These are phyloP conservation scores for Drosophila nasuta DNA, from an alignment of 1,140 invertebrate genomes.

Conservation along the genomic window DNA sequence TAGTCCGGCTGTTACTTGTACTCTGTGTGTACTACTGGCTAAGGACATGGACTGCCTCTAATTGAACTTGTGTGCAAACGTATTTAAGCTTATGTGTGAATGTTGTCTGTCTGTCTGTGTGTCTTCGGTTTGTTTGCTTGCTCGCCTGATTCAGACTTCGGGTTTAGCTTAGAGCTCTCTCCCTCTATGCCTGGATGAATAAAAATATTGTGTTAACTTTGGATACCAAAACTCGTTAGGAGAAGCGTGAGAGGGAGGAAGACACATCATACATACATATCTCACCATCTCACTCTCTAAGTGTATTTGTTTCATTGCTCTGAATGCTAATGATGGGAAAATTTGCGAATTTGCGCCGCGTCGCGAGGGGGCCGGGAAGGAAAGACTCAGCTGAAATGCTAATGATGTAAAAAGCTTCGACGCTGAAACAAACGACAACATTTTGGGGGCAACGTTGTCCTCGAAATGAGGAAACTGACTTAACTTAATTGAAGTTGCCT, in stretches of 20 bases:
- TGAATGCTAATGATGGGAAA: conserved; percentile 84
- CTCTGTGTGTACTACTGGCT: background rate
- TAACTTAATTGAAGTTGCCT: conserved; percentile 83
- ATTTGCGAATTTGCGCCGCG: conserved; percentile 78
- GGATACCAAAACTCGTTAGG: conserved; percentile 46
- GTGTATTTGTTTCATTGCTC: conserved; percentile 83
- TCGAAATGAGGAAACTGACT: conserved; percentile 81
- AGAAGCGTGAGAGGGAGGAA: conserved; percentile 22
- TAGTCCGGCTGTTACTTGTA: background rate
- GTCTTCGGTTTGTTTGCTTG: conserved; percentile 21
- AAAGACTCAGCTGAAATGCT: conserved; percentile 73
- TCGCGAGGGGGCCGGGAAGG: background rate
- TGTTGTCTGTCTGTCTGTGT: conserved; percentile 52
- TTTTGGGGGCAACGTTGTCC: conserved; percentile 52
- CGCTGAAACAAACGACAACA: conserved; percentile 82
- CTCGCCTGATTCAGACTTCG: conserved; percentile 35
- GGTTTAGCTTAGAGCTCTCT: conserved; percentile 58
- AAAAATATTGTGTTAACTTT: conserved; percentile 82
- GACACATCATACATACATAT: conserved; percentile 8
- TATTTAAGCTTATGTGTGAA: conserved; percentile 76
- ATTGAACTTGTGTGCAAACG: conserved; percentile 80
- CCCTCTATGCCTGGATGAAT: conserved; percentile 62
- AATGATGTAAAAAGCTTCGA: conserved; percentile 79
- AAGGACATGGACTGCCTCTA: conserved; percentile 57
- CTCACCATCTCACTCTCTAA: conserved; percentile 55